These are phyloP conservation scores for Thereva unica DNA, from an alignment of 2,888 invertebrate species.

Conservation along the genomic window DNA sequence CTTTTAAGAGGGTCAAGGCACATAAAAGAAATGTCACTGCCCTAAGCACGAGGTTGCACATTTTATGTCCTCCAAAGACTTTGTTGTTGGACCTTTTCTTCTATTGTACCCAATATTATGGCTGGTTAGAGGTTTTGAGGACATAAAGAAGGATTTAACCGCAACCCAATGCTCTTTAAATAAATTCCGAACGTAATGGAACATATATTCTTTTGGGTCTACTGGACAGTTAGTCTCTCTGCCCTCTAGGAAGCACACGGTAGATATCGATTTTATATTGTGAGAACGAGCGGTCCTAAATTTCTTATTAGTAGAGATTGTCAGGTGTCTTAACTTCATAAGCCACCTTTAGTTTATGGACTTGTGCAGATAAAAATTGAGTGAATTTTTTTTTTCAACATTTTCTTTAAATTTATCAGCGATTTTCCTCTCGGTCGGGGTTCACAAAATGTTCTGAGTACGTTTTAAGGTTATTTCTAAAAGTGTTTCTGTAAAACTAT, in stretches of 20 bases:
- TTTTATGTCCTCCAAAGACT: constrained; percentile 15
- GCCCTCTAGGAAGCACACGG: background rate
- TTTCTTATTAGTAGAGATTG: too few relatives aligned
- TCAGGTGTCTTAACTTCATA: too few relatives aligned
- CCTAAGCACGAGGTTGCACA: constrained; percentile 31
- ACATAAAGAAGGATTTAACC: constrained; percentile 33
- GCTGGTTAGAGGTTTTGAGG: constrained; percentile 30
- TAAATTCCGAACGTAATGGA: constrained; percentile 29
- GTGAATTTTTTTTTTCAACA: too few relatives aligned
- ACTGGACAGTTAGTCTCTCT: constrained; percentile 12
- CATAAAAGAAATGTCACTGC: constrained; percentile 26
- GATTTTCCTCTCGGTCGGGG: too few relatives aligned
- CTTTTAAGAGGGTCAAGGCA: constrained; percentile 31
- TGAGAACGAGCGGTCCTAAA: constrained; percentile 10
- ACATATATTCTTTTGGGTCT: constrained; percentile 10
- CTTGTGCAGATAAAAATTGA: too few relatives aligned
- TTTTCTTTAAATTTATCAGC: too few relatives aligned
- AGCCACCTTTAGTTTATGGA: too few relatives aligned
- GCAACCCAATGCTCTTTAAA: constrained; percentile 26
- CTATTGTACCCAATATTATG: constrained; percentile 20
- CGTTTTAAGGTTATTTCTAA: too few relatives aligned
- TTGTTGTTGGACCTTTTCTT: constrained; percentile 24
- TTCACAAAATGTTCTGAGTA: too few relatives aligned
- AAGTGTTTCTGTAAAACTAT: too few relatives aligned
- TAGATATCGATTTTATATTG: constrained; percentile 20